Evolutionary conservation across 2,113 vertebrate genomes (phyloP), one percentile per base, ranked within the genome.

Genomic region (Malurus elegans): DNA sequence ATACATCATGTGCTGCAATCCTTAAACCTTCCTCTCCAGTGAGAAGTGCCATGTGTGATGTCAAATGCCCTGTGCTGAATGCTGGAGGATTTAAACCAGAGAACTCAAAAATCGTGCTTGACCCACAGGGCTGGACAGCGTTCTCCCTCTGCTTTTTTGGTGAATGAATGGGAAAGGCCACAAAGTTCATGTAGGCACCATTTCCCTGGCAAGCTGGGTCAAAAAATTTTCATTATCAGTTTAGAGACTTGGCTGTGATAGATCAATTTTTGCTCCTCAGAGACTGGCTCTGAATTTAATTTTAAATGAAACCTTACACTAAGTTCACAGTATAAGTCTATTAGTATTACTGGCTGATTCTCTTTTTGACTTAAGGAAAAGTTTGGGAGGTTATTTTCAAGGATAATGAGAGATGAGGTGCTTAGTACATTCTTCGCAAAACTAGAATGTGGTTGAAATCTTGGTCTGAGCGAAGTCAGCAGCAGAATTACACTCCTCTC

Each of bases 381-480:
- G 18, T n/a, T 11, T 18, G 6, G 5, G 21, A 21, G 19, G 10
- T 71, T 82, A 8, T 58, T 76, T 91, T 79, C 1, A 3, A 53
- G 40, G 26, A 17, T 2, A 8, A 8, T 9, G 5, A 1, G 2
- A 6, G 4, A 6, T 1, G 0, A 2, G 0, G 0, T 24, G 8
- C 47, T 79, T 44, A 74, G 45, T 44, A 48, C 28, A 53, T 71
- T 89, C 18, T 62, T 92, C 74, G 40, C 40, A 57, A 80, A 73
- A 28, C 31, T 83, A 28, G 51, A 81, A 53, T 29, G 11, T 50
- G 28, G 40, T 38, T 38, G 31, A 81, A 89, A 12, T 60, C 45
- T 81, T 84, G 19, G 28, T 73, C 21, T 66, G 38, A 75, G 72
- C 53, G 25, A 93, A 65, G n/a, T 45, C 61, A 79, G 28, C 62